A percentile compares a stretch with the other conserved stretches of the same genome.
Evolutionary conservation across 2,797 vertebrate species (phyloP).

Genomic region (Coccyzus lansbergi): DNA sequence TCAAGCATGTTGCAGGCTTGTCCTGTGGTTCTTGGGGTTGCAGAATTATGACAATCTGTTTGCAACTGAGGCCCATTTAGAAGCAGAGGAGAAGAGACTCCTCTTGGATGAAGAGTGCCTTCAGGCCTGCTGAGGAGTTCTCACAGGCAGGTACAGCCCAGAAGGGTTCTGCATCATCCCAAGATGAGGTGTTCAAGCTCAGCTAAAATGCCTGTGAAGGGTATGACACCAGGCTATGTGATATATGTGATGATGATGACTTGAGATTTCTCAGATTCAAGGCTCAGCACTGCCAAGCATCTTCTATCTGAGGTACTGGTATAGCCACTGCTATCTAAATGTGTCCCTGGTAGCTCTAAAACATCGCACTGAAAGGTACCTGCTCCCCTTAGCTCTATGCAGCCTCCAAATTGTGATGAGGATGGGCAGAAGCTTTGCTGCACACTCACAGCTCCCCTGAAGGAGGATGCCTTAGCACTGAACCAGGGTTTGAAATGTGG

Average conservation of each 20-base stretch:
- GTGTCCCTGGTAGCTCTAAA: neutral
- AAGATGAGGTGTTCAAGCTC: neutral
- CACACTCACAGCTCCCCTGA: neutral
- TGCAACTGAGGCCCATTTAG: constrained; percentile 77
- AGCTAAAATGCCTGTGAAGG: neutral
- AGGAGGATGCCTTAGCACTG: neutral
- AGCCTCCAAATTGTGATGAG: neutral
- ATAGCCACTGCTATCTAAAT: neutral
- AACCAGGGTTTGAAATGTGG: neutral
- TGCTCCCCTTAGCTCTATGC: neutral
- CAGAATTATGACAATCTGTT: constrained; percentile 84
- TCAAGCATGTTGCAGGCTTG: constrained; percentile 72
- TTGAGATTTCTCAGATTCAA: neutral
- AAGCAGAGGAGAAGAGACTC: constrained; percentile 48
- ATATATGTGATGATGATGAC: neutral
- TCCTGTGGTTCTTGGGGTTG: constrained; percentile 73
- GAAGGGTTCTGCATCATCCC: neutral
- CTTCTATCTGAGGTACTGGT: neutral
- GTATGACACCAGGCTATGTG: neutral
- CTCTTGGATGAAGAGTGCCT: neutral
- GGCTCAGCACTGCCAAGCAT: neutral
- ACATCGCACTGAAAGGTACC: neutral
- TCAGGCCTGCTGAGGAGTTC: neutral
- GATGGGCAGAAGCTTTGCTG: neutral
- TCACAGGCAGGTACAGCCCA: neutral